Evolutionary conservation across 2,113 vertebrate species (phyloP).

Genomic region (Cynocephalus volans): DNA sequence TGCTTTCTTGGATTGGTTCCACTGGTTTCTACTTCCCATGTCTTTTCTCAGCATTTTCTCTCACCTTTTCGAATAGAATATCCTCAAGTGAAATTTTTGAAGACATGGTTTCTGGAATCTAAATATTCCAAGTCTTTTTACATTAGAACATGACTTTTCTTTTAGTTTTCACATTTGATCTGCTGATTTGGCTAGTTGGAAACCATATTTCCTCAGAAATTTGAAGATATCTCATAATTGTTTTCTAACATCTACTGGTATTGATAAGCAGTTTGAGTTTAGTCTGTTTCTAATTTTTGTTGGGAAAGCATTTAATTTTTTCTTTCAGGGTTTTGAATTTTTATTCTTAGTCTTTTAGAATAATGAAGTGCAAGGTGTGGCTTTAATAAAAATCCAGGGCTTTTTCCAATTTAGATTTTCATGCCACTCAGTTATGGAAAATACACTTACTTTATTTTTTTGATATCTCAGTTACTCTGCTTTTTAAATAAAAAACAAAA

Average conservation of each 20-base stretch:
- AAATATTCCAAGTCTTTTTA: not conserved
- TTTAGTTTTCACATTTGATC: not conserved
- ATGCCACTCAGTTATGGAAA: not conserved
- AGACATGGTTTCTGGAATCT: not conserved
- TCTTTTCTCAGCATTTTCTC: not conserved
- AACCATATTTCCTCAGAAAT: not conserved
- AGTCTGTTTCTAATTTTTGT: not conserved
- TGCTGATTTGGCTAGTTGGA: not conserved
- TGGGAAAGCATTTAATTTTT: not conserved
- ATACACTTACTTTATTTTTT: not conserved
- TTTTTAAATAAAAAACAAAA: not conserved
- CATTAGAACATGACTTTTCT: not conserved
- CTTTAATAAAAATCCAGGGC: not conserved
- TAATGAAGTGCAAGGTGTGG: not conserved
- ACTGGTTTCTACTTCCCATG: not conserved
- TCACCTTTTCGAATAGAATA: not conserved
- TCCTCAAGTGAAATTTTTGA: not conserved
- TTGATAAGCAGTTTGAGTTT: not conserved
- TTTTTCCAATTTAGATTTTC: not conserved
- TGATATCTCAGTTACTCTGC: not conserved
- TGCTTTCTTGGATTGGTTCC: not conserved
- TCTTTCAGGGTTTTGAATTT: not conserved
- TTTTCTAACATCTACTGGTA: not conserved
- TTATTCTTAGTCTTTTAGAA: not conserved
- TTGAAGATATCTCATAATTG: not conserved